phyloP scores from a whole-genome alignment of 2,797 vertebrate species.

The Varecia variegata region DNA sequence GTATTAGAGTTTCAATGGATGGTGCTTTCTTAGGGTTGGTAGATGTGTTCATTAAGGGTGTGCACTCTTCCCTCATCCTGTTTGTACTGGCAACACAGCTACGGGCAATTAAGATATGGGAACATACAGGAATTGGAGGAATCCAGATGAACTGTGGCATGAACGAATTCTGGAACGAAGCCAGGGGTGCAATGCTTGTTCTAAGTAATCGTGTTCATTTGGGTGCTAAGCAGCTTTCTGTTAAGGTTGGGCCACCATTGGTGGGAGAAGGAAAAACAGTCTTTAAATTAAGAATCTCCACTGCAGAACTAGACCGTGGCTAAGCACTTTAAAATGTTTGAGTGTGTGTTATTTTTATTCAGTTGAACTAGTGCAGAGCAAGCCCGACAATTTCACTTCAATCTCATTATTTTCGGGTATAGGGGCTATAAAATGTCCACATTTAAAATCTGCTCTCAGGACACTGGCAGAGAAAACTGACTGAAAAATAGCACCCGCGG shows the following conservation, averaged over 20 bases:
- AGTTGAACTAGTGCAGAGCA: background rate
- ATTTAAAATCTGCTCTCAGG: background rate
- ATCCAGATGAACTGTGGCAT: slow-evolving; percentile 51
- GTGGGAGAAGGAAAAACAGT: background rate
- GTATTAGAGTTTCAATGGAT: background rate
- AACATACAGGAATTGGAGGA: slow-evolving; percentile 67
- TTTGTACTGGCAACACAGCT: slow-evolving; percentile 60
- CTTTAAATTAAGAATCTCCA: background rate
- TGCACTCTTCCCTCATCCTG: slow-evolving; percentile 49
- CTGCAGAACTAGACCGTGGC: background rate
- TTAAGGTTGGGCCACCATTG: slow-evolving; percentile 13
- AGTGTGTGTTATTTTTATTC: background rate
- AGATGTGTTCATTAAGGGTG: background rate
- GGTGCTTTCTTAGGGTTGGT: slow-evolving; percentile 17
- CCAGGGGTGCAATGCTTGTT: slow-evolving; percentile 25
- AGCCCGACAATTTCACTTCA: background rate
- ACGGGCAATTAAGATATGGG: slow-evolving; percentile 67
- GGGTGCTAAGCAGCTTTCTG: slow-evolving; percentile 11
- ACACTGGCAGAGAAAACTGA: background rate
- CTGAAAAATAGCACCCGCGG: no score
- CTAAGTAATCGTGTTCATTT: slow-evolving; percentile 29
- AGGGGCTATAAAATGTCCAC: background rate
- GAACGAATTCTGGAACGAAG: background rate
- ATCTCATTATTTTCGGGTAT: background rate
- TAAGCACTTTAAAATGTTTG: background rate